A percentile compares a stretch with the other conserved stretches of the same genome.
These are phyloP conservation scores for Parapsyche elsis DNA, from an alignment of 1,140 invertebrate species.

Conservation along the genomic window DNA sequence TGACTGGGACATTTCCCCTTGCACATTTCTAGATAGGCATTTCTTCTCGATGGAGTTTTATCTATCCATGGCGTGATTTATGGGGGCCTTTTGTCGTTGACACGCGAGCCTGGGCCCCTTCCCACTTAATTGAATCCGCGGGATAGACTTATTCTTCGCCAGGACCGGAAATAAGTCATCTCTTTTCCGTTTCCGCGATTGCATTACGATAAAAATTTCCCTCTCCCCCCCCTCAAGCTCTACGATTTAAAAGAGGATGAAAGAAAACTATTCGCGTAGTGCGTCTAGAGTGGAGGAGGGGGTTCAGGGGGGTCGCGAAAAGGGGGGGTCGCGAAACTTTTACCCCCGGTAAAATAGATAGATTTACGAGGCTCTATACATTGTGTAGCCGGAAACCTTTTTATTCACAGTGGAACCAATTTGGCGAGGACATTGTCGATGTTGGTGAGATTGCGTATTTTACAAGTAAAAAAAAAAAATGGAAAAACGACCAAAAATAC, in stretches of 20 bases:
- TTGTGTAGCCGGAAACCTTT: background rate
- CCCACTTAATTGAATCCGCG: slow-evolving; percentile 34
- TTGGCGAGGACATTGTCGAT: too few relatives aligned
- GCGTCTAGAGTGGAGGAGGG: background rate
- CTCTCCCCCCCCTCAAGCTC: background rate
- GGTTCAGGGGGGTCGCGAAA: background rate
- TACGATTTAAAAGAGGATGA: slow-evolving; percentile 31
- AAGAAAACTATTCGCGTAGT: slow-evolving; percentile 15
- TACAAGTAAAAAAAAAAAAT: too few relatives aligned
- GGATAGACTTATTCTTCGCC: slow-evolving; percentile 31
- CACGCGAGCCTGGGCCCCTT: background rate
- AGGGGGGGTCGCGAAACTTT: background rate
- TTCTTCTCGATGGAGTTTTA: slow-evolving; percentile 36
- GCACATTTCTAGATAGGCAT: background rate
- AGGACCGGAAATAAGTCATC: slow-evolving; percentile 37
- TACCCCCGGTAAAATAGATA: slow-evolving; percentile 3
- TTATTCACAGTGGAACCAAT: background rate
- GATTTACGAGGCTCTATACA: slow-evolving; percentile 13
- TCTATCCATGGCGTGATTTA: slow-evolving; percentile 21
- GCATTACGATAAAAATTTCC: slow-evolving; percentile 37
- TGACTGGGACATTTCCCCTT: slow-evolving; percentile 27
- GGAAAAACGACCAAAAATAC: too few relatives aligned
- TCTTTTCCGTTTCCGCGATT: slow-evolving; percentile 32
- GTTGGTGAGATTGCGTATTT: too few relatives aligned
- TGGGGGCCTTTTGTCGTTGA: background rate